These are phyloP conservation scores for Dallia pectoralis DNA, from an alignment of 2,797 vertebrate genomes.

Conservation along the genomic window DNA sequence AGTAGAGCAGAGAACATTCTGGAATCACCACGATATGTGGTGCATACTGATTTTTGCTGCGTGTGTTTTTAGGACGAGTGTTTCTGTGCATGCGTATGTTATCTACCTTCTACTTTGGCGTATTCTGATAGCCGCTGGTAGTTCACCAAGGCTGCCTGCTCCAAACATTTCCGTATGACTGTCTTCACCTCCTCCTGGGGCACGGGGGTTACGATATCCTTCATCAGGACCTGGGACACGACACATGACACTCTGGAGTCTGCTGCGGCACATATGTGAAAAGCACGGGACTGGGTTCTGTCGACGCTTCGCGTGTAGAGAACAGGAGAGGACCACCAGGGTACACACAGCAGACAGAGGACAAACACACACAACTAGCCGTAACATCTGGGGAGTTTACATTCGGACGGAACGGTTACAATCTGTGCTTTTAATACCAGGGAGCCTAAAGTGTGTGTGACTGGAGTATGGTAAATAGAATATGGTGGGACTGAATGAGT, in stretches of 20 bases:
- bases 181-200: conserved; percentile 96
- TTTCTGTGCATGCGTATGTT: background rate
- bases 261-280: background rate
- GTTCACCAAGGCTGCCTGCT: conserved; percentile 96
- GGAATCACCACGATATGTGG: background rate
- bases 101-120: conserved; percentile 97
- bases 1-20: background rate
- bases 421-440: background rate
- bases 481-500: background rate
- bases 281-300: background rate
- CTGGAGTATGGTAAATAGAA: background rate
- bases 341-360: background rate
- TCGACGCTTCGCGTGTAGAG: background rate
- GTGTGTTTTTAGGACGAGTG: conserved; percentile 3
- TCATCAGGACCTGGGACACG: conserved; percentile 88
- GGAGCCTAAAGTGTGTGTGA: background rate
- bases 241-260: background rate
- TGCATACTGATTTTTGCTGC: background rate
- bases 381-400: background rate
- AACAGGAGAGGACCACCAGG: background rate
- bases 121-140: conserved; percentile 98
- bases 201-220: conserved; percentile 94
- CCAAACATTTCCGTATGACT: conserved; percentile 95
- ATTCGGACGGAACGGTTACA: background rate
- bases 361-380: background rate